Evolutionary conservation across 2,888 invertebrate genomes (phyloP), one percentile per base, ranked within the genome.

Genomic region (Sisyra terminalis): DNA sequence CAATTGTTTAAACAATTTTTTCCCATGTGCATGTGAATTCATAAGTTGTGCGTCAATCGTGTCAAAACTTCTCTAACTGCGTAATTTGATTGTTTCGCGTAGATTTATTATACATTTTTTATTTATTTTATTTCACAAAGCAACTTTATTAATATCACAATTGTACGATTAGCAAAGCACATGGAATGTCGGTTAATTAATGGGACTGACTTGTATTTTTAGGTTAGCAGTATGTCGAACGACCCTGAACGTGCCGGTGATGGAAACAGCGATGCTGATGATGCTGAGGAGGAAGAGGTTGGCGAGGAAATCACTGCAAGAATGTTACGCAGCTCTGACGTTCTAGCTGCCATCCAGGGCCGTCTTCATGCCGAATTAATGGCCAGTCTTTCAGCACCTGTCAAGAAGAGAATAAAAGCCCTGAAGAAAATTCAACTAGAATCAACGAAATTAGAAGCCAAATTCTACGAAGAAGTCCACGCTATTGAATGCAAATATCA

Each of bases 391-490:
- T 85, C 87, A 29, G 73, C 76, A 39, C 66, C 74, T 39, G 83
- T 93, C 30, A 86, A 85, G 59, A 67, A 84, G 53, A 69, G 89
- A 58, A 70, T 92, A 50, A 80, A 86, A 55, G 83, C 87, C 1
- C 65, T 94, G 44, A 88, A 93, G 58, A 80, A 86, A 49, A 62
- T 93, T 2, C 93, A 94, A 61, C 68, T 86, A 53, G 78, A 85
- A 53, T 77, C 82, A 39, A 83, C 85, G 5, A 76, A 87, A 55
- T 71, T 93, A 44, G 94, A 96, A 63, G 82, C 88, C 1, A 78
- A 89, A 57, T 93, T 97, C 65, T 96, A 93, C 63, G 78, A 82
- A 54, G 90, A 93, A 56, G 86, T 98, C 32, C 94, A 96, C 58
- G 77, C 78, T 15, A 70, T 98, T 41, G 97, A 98, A 66, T 83